These are phyloP conservation scores for Tetraodon nigroviridis DNA, from an alignment of 2,113 vertebrate species.

Conservation along the genomic window DNA sequence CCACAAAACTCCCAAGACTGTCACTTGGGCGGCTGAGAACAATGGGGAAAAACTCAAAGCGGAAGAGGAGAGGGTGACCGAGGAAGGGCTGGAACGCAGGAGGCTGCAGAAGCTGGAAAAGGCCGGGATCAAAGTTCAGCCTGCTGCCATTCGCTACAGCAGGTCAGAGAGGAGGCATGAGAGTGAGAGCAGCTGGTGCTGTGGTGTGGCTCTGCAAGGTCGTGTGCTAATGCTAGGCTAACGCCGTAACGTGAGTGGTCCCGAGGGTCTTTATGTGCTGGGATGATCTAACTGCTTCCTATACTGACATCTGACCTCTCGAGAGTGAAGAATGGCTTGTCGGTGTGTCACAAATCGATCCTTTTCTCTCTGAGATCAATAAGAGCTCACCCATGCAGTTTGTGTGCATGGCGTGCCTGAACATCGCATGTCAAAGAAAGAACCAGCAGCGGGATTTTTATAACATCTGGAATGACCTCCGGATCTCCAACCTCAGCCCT, in stretches of 20 bases:
- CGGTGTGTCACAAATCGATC: not conserved
- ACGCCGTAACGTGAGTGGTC: not conserved
- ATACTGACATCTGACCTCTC: too few species aligned
- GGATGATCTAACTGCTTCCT: slow-evolving; percentile 11
- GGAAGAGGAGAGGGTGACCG: slow-evolving; percentile 56
- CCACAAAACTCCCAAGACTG: slow-evolving; percentile 49
- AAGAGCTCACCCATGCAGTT: not conserved
- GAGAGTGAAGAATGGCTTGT: not conserved
- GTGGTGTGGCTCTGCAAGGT: slow-evolving; percentile 8
- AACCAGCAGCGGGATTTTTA: not conserved
- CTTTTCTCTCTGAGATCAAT: too few species aligned
- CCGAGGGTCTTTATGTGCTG: slow-evolving; percentile 1
- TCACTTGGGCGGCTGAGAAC: slow-evolving; percentile 54
- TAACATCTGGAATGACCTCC: slow-evolving; percentile 20
- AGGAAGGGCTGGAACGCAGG: slow-evolving; percentile 69
- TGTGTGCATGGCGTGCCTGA: not conserved
- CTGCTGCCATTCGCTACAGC: slow-evolving; percentile 82
- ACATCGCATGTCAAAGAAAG: not conserved
- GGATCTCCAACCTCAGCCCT: slow-evolving; percentile 45
- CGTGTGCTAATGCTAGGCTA: slow-evolving; percentile 29
- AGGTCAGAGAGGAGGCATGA: slow-evolving; percentile 84
- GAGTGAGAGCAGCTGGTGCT: slow-evolving; percentile 20
- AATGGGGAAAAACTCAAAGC: slow-evolving; percentile 30
- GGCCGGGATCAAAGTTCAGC: slow-evolving; percentile 88
- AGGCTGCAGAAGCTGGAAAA: slow-evolving; percentile 81